Evolutionary conservation across 2,888 invertebrate genomes (phyloP), one percentile per base, ranked within the genome.

Genomic region (Trissoscelio sp.): DNA sequence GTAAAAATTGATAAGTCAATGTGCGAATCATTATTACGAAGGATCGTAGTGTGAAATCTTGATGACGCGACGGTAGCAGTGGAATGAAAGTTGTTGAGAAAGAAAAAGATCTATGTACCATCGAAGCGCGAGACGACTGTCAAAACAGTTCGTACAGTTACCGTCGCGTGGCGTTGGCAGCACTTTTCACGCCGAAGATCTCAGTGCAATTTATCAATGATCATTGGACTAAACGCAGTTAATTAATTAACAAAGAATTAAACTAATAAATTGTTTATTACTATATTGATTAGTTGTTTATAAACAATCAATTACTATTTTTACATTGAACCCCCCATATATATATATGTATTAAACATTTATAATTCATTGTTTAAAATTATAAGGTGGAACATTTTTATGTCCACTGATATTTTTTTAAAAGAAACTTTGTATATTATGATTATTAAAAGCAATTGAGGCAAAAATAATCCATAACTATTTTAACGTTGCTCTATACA

Each of bases 131-230:
- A 72, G 67, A 66, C 55, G 82, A 80, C 81, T 83, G 79, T 84
- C 86, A 87, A 88, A 89, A 89, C 85, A 86, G 89, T 90, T 90
- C 87, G 75, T 48, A 67, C 81, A 75, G 87, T 83, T 70, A 81
- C 88, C 90, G 90, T 84, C 81, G 84, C 88, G 88, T 87, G 90
- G 90, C 90, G 89, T 83, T 86, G 83, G 79, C 60, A 70, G 74
- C 83, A 69, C 67, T 73, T 83, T 78, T 74, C 48, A 51, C 34
- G 31, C 42, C 34, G 7, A 28, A 42, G 24, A 69, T 69, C 46
- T 51, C 58, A 37, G 7, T 11, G 18, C 24, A 55, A 55, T 70
- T 58, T 46, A 66, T 74, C 55, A 55, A 55, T 73, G 5, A 42
- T 42, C 9, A 31, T 31, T 31, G 7, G 9, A 31, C 2, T 3